Conservation (phyloP, 2,113 vertebrate species). For the Illadopsis cleaveri region DNA sequence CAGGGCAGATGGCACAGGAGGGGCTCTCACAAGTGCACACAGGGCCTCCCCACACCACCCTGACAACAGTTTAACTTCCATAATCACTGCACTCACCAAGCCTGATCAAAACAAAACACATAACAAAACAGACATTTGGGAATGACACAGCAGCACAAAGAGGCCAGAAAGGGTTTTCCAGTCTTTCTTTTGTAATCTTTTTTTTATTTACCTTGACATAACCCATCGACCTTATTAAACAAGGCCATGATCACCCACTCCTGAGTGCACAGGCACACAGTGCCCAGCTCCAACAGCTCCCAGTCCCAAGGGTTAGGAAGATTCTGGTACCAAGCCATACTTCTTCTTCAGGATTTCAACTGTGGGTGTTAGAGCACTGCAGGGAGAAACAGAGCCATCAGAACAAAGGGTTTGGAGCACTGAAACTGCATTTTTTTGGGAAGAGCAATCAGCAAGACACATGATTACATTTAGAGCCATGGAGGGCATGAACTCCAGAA, state of each 20-base stretch:
- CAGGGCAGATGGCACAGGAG: not conserved
- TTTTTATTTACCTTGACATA: not conserved
- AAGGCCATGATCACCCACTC: not conserved
- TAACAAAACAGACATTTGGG: not conserved
- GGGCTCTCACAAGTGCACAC: not conserved
- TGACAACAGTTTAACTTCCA: not conserved
- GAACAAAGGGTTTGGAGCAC: not conserved
- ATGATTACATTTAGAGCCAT: not conserved
- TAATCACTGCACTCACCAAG: not conserved
- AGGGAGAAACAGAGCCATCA: not conserved
- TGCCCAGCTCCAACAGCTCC: conserved; percentile 53
- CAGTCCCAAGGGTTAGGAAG: not conserved
- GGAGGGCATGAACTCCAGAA: not conserved
- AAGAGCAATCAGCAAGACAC: not conserved
- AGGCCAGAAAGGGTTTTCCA: not conserved
- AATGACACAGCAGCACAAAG: not conserved
- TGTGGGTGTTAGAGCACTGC: conserved; percentile 84
- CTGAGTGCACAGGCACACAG: conserved; percentile 33
- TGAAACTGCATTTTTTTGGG: not conserved
- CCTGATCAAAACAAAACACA: not conserved
- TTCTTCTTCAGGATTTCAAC: conserved; percentile 81
- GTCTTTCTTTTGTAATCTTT: not conserved
- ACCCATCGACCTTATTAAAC: conserved; percentile 42
- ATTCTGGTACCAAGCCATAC: conserved; percentile 69
- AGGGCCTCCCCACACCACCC: not conserved